These are phyloP conservation scores for Brachylomia viminalis DNA, from an alignment of 2,888 invertebrate genomes.

Conservation along the genomic window DNA sequence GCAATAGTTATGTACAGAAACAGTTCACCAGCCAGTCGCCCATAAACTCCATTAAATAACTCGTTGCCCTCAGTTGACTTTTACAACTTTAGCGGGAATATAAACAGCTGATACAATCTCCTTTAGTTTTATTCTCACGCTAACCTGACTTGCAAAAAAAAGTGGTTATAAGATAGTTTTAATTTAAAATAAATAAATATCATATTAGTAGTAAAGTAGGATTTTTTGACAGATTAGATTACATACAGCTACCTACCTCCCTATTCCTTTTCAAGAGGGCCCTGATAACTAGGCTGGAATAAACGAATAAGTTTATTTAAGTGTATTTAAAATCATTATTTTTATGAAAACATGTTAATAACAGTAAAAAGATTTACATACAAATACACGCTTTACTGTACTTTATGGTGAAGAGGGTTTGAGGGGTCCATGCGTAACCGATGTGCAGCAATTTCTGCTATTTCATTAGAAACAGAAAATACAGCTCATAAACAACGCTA, in stretches of 20 bases:
- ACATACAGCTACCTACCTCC: no score
- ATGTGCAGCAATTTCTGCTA: constrained; percentile 10
- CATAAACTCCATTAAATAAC: constrained; percentile 56
- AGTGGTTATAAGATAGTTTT: not conserved
- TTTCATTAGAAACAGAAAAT: constrained; percentile 25
- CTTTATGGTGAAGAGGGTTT: constrained; percentile 5
- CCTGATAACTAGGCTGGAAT: not conserved
- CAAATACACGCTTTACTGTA: not conserved
- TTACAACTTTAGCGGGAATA: constrained; percentile 59
- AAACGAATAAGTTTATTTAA: not conserved
- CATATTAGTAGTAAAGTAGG: not conserved
- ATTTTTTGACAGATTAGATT: not conserved
- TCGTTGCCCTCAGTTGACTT: constrained; percentile 64
- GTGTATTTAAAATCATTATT: constrained; percentile 6
- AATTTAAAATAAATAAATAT: not conserved
- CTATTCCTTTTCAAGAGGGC: no score
- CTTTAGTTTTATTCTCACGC: constrained; percentile 55
- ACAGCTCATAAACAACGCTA: constrained; percentile 8
- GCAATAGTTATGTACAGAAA: constrained; percentile 36
- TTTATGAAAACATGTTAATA: not conserved
- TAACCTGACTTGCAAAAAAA: constrained; percentile 16
- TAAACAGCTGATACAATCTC: constrained; percentile 61
- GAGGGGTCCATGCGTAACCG: constrained; percentile 15
- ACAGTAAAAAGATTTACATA: not conserved
- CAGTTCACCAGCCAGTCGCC: constrained; percentile 51